Evolutionary conservation across 2,888 invertebrate species (phyloP), one percentile per base, ranked within the genome.

Genomic region (Scaptomyza polygonia): DNA sequence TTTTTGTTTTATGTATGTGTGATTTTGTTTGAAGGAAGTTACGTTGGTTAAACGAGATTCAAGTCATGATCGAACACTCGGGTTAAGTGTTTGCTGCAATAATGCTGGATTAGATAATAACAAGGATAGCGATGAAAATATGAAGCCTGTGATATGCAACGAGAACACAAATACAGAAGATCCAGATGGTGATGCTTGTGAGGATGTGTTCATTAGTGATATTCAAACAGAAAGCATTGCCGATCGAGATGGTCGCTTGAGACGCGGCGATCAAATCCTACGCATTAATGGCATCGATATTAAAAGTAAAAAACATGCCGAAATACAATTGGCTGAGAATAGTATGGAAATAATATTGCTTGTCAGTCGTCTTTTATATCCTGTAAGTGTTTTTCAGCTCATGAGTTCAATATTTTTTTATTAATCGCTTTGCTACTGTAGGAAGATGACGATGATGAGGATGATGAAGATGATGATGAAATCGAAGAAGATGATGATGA

Each of bases 171-270:
- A 34, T 34, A 6, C 4, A 61, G 57, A 43, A 94, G 94, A 14
- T 92, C 92, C 64, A 93, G 45, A 75, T 5, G 18, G 25, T 92
- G 92, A 93, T 75, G 93, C 72, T 11, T 86, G 85, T 61, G 89
- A 94, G 42, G 95, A 95, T 89, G 94, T 95, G 55, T 95, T 94
- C 88, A 94, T 95, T 77, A 94, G 94, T 82, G 94, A 94, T 91
- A 94, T 94, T 80, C 92, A 93, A 61, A 92, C 93, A 25, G 93
- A 93, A 73, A 94, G 94, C 81, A 92, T 94, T 18, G 94, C 94
- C 5, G 93, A 93, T 29, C 91, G 92, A 43, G 94, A 94, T 83
- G 94, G 94, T 29, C 92, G 94, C 34, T 89, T 94, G 34, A 91
- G 93, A 36, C 93, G 94, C 79, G 94, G 94, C 30, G 94, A 94